Evolutionary conservation across 92 coral and sea anemone genomes (phyloP).

Genomic region (Parazoanthus atlanticus): DNA sequence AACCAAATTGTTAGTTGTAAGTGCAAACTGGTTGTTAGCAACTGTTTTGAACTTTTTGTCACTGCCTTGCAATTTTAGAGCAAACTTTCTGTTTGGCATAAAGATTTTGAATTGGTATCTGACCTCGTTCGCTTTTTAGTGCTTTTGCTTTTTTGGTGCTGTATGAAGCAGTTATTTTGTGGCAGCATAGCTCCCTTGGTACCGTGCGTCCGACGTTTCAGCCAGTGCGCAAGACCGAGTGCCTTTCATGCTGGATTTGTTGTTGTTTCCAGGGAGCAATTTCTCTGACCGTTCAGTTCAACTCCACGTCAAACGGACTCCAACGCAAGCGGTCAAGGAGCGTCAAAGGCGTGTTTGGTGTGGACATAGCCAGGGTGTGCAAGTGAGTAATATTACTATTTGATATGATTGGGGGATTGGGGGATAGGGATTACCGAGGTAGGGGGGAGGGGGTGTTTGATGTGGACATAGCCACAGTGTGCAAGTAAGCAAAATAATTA

Average conservation of each 20-base stretch:
- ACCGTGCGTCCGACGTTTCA: too few relatives aligned
- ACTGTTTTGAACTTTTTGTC: too few relatives aligned
- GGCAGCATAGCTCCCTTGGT: neutral
- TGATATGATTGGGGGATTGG: neutral
- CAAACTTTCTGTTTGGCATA: too few relatives aligned
- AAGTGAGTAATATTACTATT: slow-evolving; percentile 52
- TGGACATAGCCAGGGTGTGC: slow-evolving; percentile 82
- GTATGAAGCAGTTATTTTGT: too few relatives aligned
- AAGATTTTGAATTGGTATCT: too few relatives aligned
- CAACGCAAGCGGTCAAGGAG: slow-evolving; percentile 86
- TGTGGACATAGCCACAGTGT: slow-evolving; percentile 83
- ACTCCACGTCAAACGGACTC: slow-evolving; percentile 82
- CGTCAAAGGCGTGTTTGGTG: slow-evolving; percentile 93
- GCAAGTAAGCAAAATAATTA: slow-evolving; percentile 56
- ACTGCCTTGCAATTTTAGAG: too few relatives aligned
- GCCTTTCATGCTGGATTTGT: neutral
- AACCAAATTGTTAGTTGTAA: too few relatives aligned
- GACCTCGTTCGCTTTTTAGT: too few relatives aligned
- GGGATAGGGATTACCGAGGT: neutral
- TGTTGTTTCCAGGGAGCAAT: slow-evolving; percentile 82
- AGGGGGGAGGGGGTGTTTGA: slow-evolving; percentile 79
- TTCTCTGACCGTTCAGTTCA: slow-evolving; percentile 93
- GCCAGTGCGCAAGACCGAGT: too few relatives aligned
- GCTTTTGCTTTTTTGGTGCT: too few relatives aligned
- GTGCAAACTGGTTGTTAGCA: too few relatives aligned